Evolutionary conservation across 2,113 vertebrate species (phyloP).

Genomic region (Uria aalge): DNA sequence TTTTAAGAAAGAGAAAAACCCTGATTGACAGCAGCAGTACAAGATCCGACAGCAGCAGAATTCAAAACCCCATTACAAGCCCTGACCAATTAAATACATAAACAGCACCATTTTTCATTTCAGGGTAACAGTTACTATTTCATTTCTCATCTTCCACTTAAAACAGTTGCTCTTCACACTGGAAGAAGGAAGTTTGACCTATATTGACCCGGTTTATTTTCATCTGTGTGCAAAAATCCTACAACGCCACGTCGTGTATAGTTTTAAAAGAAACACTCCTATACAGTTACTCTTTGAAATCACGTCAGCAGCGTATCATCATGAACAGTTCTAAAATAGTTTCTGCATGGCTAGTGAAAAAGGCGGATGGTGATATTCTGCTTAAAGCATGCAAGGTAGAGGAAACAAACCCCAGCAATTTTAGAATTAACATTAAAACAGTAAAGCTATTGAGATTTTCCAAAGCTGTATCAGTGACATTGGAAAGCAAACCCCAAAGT

Average conservation of each 20-base stretch:
- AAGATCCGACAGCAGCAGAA: constrained; percentile 12
- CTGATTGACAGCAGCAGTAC: constrained; percentile 13
- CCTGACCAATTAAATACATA: constrained; percentile 25
- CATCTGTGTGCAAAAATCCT: background rate
- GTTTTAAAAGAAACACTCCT: background rate
- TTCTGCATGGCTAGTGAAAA: background rate
- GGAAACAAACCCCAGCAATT: background rate
- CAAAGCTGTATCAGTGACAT: background rate
- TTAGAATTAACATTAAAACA: background rate
- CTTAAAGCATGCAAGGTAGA: background rate
- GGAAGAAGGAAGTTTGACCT: background rate
- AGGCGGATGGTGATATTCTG: background rate
- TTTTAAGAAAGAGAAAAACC: background rate
- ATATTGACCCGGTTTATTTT: background rate
- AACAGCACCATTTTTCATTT: constrained; percentile 24
- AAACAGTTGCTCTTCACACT: constrained; percentile 1
- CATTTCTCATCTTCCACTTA: constrained; percentile 13
- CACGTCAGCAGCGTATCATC: background rate
- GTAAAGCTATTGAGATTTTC: background rate
- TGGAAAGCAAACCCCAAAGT: background rate
- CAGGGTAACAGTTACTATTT: background rate
- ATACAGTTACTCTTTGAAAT: background rate
- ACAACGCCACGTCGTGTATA: background rate
- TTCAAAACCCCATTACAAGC: constrained; percentile 4
- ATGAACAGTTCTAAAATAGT: background rate